Evolutionary conservation across 2,113 vertebrate species (phyloP).

Genomic region (Tympanuchus pallidicinctus): DNA sequence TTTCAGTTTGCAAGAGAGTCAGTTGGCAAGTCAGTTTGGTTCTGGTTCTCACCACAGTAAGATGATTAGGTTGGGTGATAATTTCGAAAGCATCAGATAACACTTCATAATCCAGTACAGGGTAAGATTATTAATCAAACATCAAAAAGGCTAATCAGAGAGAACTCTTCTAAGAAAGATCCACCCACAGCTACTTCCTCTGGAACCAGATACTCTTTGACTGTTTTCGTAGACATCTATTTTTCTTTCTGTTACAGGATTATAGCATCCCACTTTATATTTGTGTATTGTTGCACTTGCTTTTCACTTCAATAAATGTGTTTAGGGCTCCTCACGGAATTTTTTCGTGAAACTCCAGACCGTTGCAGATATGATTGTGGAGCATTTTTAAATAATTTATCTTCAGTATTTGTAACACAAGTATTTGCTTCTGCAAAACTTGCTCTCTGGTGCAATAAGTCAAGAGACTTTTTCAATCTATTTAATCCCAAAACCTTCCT

Average conservation of each 20-base stretch:
- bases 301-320: neutral
- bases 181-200: neutral
- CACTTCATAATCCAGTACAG: neutral
- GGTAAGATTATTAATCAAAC: neutral
- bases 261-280: neutral
- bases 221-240: neutral
- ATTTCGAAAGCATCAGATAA: neutral
- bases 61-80: neutral
- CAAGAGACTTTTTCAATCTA: neutral
- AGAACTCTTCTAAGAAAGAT: neutral
- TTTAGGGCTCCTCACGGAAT: neutral
- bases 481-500: slow-evolving; percentile 1
- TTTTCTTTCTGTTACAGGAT: neutral
- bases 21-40: neutral
- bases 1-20: neutral
- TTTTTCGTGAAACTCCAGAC: neutral
- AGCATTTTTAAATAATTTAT: slow-evolving; percentile 12
- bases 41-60: neutral
- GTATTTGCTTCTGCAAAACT: neutral
- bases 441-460: neutral
- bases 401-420: neutral
- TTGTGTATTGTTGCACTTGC: neutral
- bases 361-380: neutral
- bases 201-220: neutral
- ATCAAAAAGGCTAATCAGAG: neutral